phyloP scores from a whole-genome alignment of 2,888 invertebrate genomes.

The Aplocera efformata region DNA sequence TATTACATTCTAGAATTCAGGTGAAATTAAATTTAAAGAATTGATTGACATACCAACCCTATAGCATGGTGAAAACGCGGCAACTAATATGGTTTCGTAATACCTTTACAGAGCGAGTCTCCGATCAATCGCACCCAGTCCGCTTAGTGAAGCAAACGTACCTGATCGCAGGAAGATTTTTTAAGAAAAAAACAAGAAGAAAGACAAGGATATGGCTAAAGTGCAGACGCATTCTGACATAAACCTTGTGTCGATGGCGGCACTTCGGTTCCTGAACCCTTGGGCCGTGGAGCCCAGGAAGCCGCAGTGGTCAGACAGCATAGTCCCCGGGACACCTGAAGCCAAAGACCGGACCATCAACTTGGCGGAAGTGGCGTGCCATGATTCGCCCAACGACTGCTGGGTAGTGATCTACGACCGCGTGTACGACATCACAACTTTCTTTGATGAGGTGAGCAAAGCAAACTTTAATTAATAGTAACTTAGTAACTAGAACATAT shows the following conservation, averaged over 20 bases:
- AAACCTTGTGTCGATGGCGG: conserved; percentile 69
- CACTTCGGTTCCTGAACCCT: conserved; percentile 67
- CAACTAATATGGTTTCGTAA: conserved; percentile 60
- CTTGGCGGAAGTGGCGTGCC: conserved; percentile 88
- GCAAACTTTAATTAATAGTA: conserved; percentile 1
- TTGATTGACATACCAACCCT: conserved; percentile 32
- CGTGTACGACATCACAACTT: conserved; percentile 90
- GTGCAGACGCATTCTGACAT: conserved; percentile 61
- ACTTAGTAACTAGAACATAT: too few relatives aligned
- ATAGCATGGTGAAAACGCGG: conserved; percentile 32
- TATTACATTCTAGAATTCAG: too few relatives aligned
- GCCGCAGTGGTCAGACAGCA: conserved; percentile 43
- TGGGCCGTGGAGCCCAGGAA: conserved; percentile 55
- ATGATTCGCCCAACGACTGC: conserved; percentile 86
- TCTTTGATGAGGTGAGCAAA: conserved; percentile 83
- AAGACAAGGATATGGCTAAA: conserved; percentile 54
- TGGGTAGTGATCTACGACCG: conserved; percentile 94
- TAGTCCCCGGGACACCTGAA: conserved; percentile 54
- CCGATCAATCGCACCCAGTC: conserved; percentile 43
- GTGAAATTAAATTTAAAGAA: too few relatives aligned
- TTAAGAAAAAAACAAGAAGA: conserved; percentile 14
- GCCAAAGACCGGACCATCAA: conserved; percentile 77
- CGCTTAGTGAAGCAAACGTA: conserved; percentile 36
- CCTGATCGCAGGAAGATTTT: conserved; percentile 19
- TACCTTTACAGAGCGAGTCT: conserved; percentile 54